Conservation (phyloP, 2,113 vertebrate genomes). For the Varanus komodoensis region DNA sequence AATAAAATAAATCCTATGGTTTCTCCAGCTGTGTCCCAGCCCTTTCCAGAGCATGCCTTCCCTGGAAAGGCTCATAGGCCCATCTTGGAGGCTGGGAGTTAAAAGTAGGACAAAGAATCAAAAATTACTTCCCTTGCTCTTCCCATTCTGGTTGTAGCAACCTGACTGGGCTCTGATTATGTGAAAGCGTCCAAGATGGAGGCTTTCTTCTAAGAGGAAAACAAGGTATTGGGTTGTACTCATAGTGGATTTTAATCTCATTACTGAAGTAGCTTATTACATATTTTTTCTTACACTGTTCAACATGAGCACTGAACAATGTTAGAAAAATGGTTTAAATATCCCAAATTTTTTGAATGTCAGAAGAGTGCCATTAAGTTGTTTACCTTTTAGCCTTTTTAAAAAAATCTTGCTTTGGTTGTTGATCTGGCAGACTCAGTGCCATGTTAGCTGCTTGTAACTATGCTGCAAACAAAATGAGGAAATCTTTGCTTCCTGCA, state of each 20-base stretch:
- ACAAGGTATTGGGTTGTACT: no score
- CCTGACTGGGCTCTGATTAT: no score
- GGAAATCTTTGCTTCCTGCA: constrained; percentile 15
- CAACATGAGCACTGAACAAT: neutral
- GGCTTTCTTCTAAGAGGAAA: no score
- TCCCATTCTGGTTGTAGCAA: no score
- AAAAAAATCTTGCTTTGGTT: neutral
- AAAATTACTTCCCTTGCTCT: no score
- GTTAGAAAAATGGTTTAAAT: neutral
- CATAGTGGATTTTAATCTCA: neutral
- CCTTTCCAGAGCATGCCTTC: no score
- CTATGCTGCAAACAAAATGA: neutral
- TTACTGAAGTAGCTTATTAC: neutral
- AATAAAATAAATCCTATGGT: no score
- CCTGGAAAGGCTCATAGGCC: no score
- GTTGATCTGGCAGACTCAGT: neutral
- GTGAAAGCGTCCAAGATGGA: no score
- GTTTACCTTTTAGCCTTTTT: neutral
- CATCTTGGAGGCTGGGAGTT: no score
- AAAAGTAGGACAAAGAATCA: no score
- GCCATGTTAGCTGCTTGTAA: neutral
- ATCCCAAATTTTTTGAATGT: neutral
- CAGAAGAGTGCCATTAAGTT: neutral
- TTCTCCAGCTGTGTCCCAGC: no score
- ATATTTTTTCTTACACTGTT: neutral